phyloP scores from a whole-genome alignment of 2,888 invertebrate genomes.

The Monochamus alternatus region DNA sequence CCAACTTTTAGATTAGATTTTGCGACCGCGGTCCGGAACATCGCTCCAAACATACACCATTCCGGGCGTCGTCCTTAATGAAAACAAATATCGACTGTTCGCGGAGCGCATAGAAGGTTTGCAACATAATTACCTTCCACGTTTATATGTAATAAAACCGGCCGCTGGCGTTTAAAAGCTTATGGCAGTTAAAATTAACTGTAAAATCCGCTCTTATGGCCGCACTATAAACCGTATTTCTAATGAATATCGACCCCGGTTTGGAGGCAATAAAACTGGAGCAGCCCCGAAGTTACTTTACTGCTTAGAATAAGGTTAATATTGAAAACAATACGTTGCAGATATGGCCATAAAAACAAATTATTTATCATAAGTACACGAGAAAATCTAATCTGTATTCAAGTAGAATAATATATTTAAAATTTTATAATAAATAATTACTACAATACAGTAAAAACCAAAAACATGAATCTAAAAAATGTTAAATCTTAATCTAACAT shows the following conservation, averaged over 20 bases:
- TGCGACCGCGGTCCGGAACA: no score
- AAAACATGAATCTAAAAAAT: no score
- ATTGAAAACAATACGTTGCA: neutral
- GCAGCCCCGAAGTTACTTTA: neutral
- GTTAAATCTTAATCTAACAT: no score
- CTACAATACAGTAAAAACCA: no score
- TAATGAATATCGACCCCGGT: slow-evolving; percentile 23
- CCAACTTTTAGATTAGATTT: no score
- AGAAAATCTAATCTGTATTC: no score
- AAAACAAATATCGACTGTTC: slow-evolving; percentile 32
- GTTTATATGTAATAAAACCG: slow-evolving; percentile 29
- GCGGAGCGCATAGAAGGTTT: slow-evolving; percentile 27
- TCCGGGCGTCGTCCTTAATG: slow-evolving; percentile 25
- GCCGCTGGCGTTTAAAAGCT: slow-evolving; percentile 32
- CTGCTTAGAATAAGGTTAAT: neutral
- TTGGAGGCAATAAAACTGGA: neutral
- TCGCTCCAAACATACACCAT: neutral
- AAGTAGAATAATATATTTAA: no score
- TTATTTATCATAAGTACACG: no score
- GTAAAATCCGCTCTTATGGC: slow-evolving; percentile 27
- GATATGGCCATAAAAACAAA: no score
- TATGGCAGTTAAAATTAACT: slow-evolving; percentile 29
- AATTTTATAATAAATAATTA: no score
- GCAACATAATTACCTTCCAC: slow-evolving; percentile 21
- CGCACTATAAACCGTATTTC: slow-evolving; percentile 17